Evolutionary conservation across 2,888 invertebrate genomes (phyloP), one percentile per base, ranked within the genome.

Genomic region (Mythimna loreyi): DNA sequence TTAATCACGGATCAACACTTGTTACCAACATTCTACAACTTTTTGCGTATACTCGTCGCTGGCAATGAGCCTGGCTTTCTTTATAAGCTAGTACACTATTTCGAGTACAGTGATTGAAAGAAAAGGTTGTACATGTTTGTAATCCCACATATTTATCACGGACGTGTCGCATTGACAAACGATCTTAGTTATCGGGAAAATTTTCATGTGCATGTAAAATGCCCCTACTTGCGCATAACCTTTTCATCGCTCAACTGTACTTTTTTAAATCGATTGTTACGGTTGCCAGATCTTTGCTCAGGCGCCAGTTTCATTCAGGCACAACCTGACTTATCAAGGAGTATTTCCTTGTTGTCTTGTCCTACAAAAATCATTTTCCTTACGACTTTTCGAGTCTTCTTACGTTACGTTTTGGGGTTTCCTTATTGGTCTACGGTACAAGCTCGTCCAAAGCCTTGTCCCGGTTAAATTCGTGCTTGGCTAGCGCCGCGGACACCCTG

Each of bases 391-490:
- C 58, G 67, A 70, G 75, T 80, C 75, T 33, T 56, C 62, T 76
- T 49, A 75, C 52, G 61, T 67, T 57, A n/a, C 59, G 64, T 65
- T 59, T 45, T 25, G 28, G 55, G 62, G 40, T 70, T 60, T 59
- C 23, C 57, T 72, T 59, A 78, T 52, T 67, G 66, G 47, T 85
- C 90, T 98, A 98, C 89, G 97, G 97, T 87, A 98, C 97, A 84
- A 98, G 96, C 89, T 97, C 97, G 91, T 98, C 98, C 86, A 99
- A 96, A 55, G 98, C 98, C 93, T 97, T 98, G 90, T 98, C 98
- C 88, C 97, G 96, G 93, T 98, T 98, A 90, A 98, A 98, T 92
- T 98, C 96, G 89, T 97, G 97, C 87, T 97, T 97, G 45, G 97
- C 92, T 62, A 98, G 96, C 25, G 98, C 98, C 70, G 97, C 96